These are phyloP conservation scores for Chlorodrepanis virens DNA, from an alignment of 2,113 vertebrate species.

Conservation along the genomic window DNA sequence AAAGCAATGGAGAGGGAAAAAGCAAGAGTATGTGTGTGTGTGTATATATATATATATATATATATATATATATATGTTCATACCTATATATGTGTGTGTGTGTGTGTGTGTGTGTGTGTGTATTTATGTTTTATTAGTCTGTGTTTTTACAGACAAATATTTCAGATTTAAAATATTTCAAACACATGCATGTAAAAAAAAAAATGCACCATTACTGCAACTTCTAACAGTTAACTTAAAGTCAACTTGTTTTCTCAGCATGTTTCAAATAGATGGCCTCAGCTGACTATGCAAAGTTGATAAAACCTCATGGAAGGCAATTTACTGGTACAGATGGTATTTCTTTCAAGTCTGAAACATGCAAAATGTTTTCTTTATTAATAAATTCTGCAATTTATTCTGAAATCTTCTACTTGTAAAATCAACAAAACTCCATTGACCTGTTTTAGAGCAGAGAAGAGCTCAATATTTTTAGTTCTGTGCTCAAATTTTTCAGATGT, in stretches of 20 bases:
- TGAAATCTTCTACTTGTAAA: neutral
- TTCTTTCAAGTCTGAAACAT: neutral
- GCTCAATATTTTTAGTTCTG: neutral
- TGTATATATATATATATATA: accelerated
- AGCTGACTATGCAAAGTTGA: neutral
- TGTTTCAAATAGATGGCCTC: neutral
- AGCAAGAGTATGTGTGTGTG: accelerated
- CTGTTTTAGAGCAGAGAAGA: neutral
- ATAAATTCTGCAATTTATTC: neutral
- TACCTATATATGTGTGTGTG: neutral
- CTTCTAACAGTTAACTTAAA: neutral
- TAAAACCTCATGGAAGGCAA: neutral
- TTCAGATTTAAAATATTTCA: neutral
- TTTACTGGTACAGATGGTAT: neutral
- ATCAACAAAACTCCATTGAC: neutral
- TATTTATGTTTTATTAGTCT: neutral
- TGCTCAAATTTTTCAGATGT: neutral
- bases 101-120: too few species aligned
- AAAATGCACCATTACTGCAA: neutral
- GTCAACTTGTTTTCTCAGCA: neutral
- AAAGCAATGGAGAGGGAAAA: neutral
- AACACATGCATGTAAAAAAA: neutral
- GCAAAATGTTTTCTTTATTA: neutral
- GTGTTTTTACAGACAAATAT: neutral
- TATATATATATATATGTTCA: neutral